A percentile compares a stretch with the other conserved stretches of the same genome.
Evolutionary conservation across 2,797 vertebrate species (phyloP).

Genomic region (Choloepus didactylus): DNA sequence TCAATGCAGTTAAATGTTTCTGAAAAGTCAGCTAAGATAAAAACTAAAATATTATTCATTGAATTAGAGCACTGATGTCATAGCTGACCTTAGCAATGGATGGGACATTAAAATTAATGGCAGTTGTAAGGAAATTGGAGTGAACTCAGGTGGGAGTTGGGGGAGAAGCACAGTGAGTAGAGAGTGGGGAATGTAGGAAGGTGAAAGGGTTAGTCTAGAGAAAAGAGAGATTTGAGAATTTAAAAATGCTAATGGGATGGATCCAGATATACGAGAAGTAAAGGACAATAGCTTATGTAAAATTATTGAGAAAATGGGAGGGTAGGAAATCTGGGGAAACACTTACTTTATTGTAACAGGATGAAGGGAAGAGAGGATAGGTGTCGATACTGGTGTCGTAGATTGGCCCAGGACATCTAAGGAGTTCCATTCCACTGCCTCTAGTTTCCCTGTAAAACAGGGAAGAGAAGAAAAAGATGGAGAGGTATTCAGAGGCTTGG

Average conservation of each 20-base stretch:
- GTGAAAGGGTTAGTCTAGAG: neutral
- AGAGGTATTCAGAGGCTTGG: neutral
- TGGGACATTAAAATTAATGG: neutral
- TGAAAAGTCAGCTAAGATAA: conserved; percentile 3
- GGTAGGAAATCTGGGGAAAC: neutral
- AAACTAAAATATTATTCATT: neutral
- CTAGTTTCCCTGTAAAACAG: neutral
- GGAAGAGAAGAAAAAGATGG: neutral
- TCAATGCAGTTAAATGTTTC: neutral
- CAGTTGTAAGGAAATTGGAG: neutral
- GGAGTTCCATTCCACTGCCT: neutral
- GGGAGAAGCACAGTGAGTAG: too few species aligned
- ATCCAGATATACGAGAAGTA: neutral
- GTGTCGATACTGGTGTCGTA: neutral
- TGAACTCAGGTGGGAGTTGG: too few species aligned
- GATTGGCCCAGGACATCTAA: neutral
- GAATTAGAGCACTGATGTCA: neutral
- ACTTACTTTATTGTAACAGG: neutral
- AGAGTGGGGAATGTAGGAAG: neutral
- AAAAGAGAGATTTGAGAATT: neutral
- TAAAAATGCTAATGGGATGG: neutral
- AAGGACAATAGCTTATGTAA: neutral
- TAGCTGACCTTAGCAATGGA: conserved; percentile 7
- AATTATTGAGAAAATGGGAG: neutral
- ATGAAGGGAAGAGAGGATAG: neutral